phyloP scores from a whole-genome alignment of 2,888 invertebrate species.

The Baccha elongata region DNA sequence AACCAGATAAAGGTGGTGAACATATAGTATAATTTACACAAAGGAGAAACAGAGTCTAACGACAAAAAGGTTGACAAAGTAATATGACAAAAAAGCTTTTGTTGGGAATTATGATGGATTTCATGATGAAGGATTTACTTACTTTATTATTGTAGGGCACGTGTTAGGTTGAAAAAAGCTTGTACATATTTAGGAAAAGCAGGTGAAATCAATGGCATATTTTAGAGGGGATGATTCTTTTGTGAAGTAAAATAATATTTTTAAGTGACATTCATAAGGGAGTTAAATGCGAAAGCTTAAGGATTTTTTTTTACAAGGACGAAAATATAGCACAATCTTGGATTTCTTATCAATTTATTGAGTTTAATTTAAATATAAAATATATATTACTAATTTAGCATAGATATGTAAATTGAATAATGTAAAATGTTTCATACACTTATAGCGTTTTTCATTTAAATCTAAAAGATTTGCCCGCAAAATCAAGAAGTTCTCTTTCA shows the following conservation, averaged over 20 bases:
- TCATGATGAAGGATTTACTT: background rate
- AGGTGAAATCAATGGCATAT: slow-evolving; percentile 2
- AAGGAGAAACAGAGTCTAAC: slow-evolving; percentile 4
- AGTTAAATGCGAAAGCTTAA: background rate
- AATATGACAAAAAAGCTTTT: slow-evolving; percentile 38
- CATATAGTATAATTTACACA: background rate
- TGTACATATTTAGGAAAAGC: background rate
- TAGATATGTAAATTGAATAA: too few species aligned
- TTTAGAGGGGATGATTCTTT: background rate
- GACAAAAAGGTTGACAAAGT: slow-evolving; percentile 20
- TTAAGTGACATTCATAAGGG: background rate
- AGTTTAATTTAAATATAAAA: too few species aligned
- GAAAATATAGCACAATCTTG: background rate
- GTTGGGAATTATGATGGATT: slow-evolving; percentile 26
- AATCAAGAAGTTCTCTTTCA: too few species aligned
- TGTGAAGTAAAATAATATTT: background rate
- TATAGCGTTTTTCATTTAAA: too few species aligned
- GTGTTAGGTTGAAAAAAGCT: background rate
- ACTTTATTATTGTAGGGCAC: background rate
- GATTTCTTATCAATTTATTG: too few species aligned
- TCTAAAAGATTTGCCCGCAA: too few species aligned
- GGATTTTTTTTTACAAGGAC: too few species aligned
- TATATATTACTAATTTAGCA: too few species aligned
- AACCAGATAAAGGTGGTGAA: slow-evolving; percentile 43
- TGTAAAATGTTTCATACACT: too few species aligned